phyloP scores from a whole-genome alignment of 2,888 invertebrate genomes.

The Eudasyphora cyanicolor region DNA sequence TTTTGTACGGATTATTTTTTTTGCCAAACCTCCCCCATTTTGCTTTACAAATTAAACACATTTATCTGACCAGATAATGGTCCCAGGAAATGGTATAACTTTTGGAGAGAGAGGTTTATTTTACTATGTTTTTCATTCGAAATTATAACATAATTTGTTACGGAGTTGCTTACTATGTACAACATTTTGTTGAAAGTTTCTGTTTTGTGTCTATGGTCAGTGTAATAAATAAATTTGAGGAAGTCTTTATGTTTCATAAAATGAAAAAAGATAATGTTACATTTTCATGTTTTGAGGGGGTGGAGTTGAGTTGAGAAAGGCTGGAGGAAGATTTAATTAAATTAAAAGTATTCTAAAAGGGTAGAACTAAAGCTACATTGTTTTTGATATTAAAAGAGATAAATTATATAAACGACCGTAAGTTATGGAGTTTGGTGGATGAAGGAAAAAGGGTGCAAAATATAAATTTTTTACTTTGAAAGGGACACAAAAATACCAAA shows the following conservation, averaged over 20 bases:
- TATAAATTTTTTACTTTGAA: no score
- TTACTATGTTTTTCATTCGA: neutral
- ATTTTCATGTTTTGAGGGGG: neutral
- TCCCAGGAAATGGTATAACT: neutral
- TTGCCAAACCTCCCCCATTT: neutral
- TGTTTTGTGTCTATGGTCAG: neutral
- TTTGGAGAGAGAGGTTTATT: no score
- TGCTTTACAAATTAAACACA: neutral
- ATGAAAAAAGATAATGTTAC: neutral
- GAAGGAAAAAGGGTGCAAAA: no score
- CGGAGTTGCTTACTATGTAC: neutral
- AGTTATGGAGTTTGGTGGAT: no score
- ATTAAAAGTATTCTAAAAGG: neutral
- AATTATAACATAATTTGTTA: neutral
- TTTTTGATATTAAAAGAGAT: neutral
- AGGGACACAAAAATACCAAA: no score
- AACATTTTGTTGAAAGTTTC: neutral
- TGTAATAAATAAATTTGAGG: neutral
- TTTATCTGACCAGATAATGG: constrained; percentile 2
- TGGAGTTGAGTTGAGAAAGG: neutral
- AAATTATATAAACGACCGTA: neutral
- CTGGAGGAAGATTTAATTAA: neutral
- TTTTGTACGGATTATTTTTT: neutral
- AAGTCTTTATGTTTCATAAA: neutral
- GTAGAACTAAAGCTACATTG: neutral